phyloP scores from a whole-genome alignment of 2,888 invertebrate genomes.

The Cactoblastis cactorum region DNA sequence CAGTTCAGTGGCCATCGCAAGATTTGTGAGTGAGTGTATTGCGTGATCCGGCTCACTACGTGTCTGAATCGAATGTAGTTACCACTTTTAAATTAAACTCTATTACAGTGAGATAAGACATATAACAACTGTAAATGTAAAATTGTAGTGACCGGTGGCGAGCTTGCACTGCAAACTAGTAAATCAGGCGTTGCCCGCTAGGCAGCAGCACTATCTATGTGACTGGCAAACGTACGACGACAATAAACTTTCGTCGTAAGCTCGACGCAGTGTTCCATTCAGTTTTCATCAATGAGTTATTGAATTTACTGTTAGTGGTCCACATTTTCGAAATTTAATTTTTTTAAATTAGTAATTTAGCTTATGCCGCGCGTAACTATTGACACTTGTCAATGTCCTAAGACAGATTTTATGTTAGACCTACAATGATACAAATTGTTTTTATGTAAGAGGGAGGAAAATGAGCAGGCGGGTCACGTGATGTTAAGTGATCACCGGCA shows the following conservation, averaged over 20 bases:
- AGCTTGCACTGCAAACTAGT: constrained; percentile 24
- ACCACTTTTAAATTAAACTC: constrained; percentile 8
- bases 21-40: constrained; percentile 21
- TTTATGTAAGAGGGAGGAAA: too few relatives aligned
- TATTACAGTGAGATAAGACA: constrained; percentile 2
- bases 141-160: constrained; percentile 4
- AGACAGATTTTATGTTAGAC: too few relatives aligned
- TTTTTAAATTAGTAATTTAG: too few relatives aligned
- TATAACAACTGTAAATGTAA: neutral
- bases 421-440: too few relatives aligned
- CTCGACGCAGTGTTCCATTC: constrained; percentile 17
- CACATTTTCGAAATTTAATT: too few relatives aligned
- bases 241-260: constrained; percentile 23
- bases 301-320: neutral
- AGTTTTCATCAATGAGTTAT: constrained; percentile 16
- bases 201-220: constrained; percentile 32
- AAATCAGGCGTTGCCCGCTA: constrained; percentile 30
- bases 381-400: too few relatives aligned
- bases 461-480: too few relatives aligned
- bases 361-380: too few relatives aligned
- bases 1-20: constrained; percentile 21
- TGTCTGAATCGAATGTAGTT: neutral
- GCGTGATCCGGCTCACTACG: constrained; percentile 20
- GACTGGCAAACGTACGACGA: constrained; percentile 21
- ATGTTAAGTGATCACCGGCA: too few relatives aligned